phyloP scores from a whole-genome alignment of 35 echinoderm and acorn worm species.

The Antedon bifida region DNA sequence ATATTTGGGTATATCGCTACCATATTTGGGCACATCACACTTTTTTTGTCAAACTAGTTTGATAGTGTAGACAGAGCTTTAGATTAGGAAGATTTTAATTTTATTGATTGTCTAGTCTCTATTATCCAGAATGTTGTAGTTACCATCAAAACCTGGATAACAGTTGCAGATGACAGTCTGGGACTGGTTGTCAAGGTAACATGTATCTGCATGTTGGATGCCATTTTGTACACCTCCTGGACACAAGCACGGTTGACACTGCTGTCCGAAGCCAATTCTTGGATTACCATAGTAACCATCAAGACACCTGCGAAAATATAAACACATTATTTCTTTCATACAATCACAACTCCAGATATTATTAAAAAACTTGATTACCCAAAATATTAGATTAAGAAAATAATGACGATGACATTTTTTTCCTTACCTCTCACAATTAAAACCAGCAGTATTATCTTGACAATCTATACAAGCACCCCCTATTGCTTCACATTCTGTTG shows the following conservation, averaged over 20 bases:
- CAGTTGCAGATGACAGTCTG: constrained; percentile 84
- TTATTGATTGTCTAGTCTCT: too few relatives aligned
- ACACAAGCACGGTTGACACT: constrained; percentile 86
- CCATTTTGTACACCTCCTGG: constrained; percentile 81
- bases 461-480: constrained; percentile 55
- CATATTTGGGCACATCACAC: too few relatives aligned
- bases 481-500: constrained; percentile 33
- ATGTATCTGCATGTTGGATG: constrained; percentile 78
- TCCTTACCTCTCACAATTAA: constrained; percentile 62
- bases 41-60: too few relatives aligned
- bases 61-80: too few relatives aligned
- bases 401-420: too few relatives aligned
- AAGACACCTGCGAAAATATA: constrained; percentile 29
- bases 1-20: too few relatives aligned
- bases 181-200: constrained; percentile 49
- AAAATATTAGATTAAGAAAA: too few relatives aligned
- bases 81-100: too few relatives aligned
- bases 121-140: not conserved
- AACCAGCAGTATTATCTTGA: constrained; percentile 44
- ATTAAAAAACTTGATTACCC: not conserved
- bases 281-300: constrained; percentile 87
- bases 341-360: too few relatives aligned
- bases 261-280: constrained; percentile 15
- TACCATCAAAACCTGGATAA: constrained; percentile 67
- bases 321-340: too few relatives aligned